Conservation (phyloP, 2,797 vertebrate species). For the Oryzias sinensis region DNA sequence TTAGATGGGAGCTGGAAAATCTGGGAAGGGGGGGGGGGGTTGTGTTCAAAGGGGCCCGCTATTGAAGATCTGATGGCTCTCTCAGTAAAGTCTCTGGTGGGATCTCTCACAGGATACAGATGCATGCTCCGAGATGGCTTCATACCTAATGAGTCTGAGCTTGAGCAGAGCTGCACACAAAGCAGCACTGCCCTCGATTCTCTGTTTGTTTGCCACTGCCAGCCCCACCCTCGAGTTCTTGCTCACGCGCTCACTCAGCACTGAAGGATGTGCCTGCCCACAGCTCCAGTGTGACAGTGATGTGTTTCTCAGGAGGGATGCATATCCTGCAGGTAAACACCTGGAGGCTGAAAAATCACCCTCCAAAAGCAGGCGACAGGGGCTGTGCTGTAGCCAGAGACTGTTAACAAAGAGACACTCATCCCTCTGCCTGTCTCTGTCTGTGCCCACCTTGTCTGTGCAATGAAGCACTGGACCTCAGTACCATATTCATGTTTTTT, state of each 20-base stretch:
- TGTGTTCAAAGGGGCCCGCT: conserved; percentile 73
- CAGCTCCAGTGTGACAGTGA: conserved; percentile 74
- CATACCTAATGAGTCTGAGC: conserved; percentile 79
- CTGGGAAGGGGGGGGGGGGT: conserved; percentile 50
- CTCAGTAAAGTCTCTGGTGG: conserved; percentile 71
- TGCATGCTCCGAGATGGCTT: conserved; percentile 73
- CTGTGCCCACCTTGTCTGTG: conserved; percentile 23
- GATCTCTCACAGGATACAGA: conserved; percentile 76
- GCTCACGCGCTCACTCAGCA: conserved; percentile 60
- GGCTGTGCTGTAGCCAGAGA: conserved; percentile 64
- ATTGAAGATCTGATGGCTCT: conserved; percentile 76
- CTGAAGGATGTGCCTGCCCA: conserved; percentile 77
- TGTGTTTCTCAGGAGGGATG: conserved; percentile 79
- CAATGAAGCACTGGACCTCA: conserved; percentile 38
- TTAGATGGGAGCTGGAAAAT: conserved; percentile 57
- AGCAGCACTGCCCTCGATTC: conserved; percentile 71
- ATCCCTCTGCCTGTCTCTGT: conserved; percentile 51
- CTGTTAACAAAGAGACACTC: conserved; percentile 73
- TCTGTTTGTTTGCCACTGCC: conserved; percentile 74
- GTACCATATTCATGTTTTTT: conserved; percentile 18
- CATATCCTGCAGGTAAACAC: conserved; percentile 78
- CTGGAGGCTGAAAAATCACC: conserved; percentile 79
- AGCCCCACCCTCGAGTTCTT: conserved; percentile 63
- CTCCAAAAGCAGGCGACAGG: conserved; percentile 57
- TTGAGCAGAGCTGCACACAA: conserved; percentile 72